Percentiles rank a stretch among this genome's conserved stretches.
These are phyloP conservation scores for Drosophila sp. DNA, from an alignment of 1,140 invertebrate species.

Conservation along the genomic window DNA sequence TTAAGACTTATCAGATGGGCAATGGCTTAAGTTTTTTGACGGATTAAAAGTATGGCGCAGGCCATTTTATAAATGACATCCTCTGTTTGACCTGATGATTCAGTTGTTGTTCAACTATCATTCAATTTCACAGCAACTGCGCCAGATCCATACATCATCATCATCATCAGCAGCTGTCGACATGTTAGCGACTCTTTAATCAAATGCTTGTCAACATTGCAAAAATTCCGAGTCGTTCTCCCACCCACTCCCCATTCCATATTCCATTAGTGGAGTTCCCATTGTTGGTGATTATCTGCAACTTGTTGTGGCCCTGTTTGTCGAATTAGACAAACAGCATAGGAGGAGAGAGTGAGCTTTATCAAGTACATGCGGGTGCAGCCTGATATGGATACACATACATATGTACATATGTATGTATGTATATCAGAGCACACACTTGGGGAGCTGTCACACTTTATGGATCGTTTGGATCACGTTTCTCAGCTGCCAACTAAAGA, in stretches of 20 bases:
- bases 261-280: constrained; percentile 40
- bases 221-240: constrained; percentile 21
- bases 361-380: constrained; percentile 44
- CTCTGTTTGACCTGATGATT: constrained; percentile 21
- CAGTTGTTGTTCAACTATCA: constrained; percentile 46
- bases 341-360: constrained; percentile 11
- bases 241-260: constrained; percentile 13
- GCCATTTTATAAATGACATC: neutral
- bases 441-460: constrained; percentile 36
- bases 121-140: constrained; percentile 42
- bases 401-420: too few relatives aligned
- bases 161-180: constrained; percentile 32
- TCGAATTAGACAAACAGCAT: constrained; percentile 71
- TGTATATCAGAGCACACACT: neutral
- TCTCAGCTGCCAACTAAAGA: constrained; percentile 9
- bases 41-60: constrained; percentile 25
- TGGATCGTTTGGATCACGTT: constrained; percentile 43
- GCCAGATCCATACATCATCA: constrained; percentile 39
- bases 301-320: constrained; percentile 46
- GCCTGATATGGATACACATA: constrained; percentile 34
- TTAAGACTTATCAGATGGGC: constrained; percentile 29
- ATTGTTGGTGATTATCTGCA: constrained; percentile 56
- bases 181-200: constrained; percentile 63
- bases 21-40: neutral
- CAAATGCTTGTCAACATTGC: constrained; percentile 74